Evolutionary conservation across 2,888 invertebrate species (phyloP), one percentile per base, ranked within the genome.

Genomic region (Himalopsyche anomala): DNA sequence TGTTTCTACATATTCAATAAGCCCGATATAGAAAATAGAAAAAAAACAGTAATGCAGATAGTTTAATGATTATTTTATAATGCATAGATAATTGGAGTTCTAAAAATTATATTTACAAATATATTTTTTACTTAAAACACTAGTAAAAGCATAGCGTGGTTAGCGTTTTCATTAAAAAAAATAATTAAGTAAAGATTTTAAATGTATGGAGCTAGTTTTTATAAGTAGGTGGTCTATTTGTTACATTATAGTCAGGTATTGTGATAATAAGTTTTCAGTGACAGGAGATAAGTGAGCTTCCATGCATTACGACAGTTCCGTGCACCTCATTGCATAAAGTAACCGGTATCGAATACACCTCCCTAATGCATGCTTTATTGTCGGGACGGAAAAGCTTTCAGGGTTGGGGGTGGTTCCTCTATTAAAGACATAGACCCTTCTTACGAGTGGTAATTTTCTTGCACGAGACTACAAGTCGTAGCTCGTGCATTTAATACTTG

Each of bases 401-500:
- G 62, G 15, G 28, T 56, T 19, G 62, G 28, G 62, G 62, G 62
- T 28, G 62, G 62, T 62, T 19, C 62, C 62, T 62, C 62, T 62
- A 62, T 62, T 62, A 62, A 62, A 62, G 62, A 56, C 62, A 62
- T 62, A 62, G 62, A 62, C 62, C 62, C 62, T 62, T 62, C 62
- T 62, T 62, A 62, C 62, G 62, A 62, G 62, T 62, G 62, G 62
- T 62, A 62, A 62, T 62, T 62, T 62, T 62, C 62, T 28, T 62
- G 62, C 19, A 19, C 62, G 19, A 19, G 62, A 19, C n/a, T 62
- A 62, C 62, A 62, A 62, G 62, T 62, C 62, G 62, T 62, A 62
- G 62, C 62, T 62, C 62, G 62, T 62, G 62, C 62, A 62, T 62
- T 62, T 62, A 62, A 62, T 62, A 62, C 62, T 62, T 62, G 62